Percentiles rank a stretch among this genome's conserved stretches.
phyloP scores from a whole-genome alignment of 2,113 vertebrate species.

The Prunella himalayana region DNA sequence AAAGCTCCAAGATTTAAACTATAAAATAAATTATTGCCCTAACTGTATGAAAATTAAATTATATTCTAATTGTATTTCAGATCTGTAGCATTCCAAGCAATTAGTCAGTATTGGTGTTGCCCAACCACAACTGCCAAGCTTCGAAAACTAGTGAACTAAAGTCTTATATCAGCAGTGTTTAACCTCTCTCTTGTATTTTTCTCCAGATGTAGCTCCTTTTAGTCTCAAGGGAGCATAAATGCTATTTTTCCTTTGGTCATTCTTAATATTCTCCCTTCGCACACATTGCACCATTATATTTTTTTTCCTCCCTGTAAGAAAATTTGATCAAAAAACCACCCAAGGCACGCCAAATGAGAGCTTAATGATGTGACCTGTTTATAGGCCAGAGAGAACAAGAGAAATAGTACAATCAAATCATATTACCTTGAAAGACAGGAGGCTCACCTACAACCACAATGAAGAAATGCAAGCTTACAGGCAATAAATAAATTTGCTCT shows the following conservation, averaged over 20 bases:
- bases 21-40: neutral
- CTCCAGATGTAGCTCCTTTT: neutral
- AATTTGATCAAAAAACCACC: no score
- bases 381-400: neutral
- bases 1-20: neutral
- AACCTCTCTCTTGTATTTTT: neutral
- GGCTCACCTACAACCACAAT: neutral
- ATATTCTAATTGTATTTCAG: neutral
- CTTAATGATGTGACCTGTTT: neutral
- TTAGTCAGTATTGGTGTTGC: neutral
- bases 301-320: neutral
- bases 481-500: neutral
- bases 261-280: neutral
- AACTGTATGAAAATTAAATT: neutral
- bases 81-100: neutral
- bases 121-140: neutral
- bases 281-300: accelerated
- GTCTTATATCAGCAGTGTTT: neutral
- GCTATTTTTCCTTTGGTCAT: neutral
- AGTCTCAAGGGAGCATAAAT: neutral
- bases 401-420: neutral
- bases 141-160: neutral
- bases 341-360: neutral
- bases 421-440: neutral
- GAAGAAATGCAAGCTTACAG: neutral